Conservation (phyloP, 2,797 vertebrate species). For the Lagodon rhomboides region DNA sequence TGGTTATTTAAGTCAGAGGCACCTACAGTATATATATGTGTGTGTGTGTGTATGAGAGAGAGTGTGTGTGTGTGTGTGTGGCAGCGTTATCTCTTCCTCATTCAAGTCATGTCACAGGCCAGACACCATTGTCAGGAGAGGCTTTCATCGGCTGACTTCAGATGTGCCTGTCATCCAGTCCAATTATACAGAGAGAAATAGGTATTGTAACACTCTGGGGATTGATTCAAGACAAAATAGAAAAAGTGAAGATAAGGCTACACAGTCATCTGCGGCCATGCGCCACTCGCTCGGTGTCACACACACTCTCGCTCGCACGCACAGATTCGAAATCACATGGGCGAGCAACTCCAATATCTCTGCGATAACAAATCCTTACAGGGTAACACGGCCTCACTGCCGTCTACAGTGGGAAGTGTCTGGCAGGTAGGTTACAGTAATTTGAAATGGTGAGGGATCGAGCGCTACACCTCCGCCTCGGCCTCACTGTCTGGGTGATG, state of each 20-base stretch:
- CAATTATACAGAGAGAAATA: constrained; percentile 90
- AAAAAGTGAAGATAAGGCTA: constrained; percentile 82
- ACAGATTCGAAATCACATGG: constrained; percentile 75
- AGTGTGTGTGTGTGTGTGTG: constrained; percentile 41
- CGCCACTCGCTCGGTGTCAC: constrained; percentile 48
- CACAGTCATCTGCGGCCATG: constrained; percentile 72
- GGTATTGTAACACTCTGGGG: constrained; percentile 87
- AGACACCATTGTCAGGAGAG: constrained; percentile 87
- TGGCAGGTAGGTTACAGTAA: constrained; percentile 67
- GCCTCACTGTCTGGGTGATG: constrained; percentile 59
- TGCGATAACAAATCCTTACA: constrained; percentile 73
- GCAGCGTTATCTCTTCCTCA: constrained; percentile 81
- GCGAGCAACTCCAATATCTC: constrained; percentile 75
- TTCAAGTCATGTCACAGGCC: constrained; percentile 89
- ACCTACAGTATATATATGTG: constrained; percentile 40
- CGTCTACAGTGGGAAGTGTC: constrained; percentile 60
- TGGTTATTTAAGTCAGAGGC: constrained; percentile 39
- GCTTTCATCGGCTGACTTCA: constrained; percentile 88
- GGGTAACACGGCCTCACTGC: constrained; percentile 55
- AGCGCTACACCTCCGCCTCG: constrained; percentile 46
- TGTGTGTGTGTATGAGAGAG: constrained; percentile 34
- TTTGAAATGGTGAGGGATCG: constrained; percentile 65
- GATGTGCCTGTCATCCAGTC: constrained; percentile 88
- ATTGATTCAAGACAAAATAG: constrained; percentile 88
- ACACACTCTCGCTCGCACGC: constrained; percentile 35